These are phyloP conservation scores for Deilephila elpenor DNA, from an alignment of 2,888 invertebrate species.

Conservation along the genomic window DNA sequence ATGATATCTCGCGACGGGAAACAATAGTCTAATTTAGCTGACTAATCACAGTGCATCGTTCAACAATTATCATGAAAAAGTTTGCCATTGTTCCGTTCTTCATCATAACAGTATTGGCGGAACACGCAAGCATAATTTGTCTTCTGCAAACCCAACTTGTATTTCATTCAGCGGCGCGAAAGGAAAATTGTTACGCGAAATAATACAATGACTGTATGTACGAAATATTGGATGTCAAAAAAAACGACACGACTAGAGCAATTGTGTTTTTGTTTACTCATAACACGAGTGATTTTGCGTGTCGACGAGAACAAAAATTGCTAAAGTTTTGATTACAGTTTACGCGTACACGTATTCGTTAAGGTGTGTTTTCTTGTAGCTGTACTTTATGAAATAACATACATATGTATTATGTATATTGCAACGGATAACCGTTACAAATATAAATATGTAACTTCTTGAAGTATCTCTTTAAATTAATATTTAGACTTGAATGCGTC, in stretches of 20 bases:
- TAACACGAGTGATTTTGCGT: slow-evolving; percentile 12
- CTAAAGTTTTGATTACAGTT: slow-evolving; percentile 18
- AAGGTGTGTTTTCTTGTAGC: background rate
- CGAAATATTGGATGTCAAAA: slow-evolving; percentile 30
- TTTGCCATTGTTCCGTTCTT: slow-evolving; percentile 36
- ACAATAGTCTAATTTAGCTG: slow-evolving; percentile 22
- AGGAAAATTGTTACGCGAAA: slow-evolving; percentile 29
- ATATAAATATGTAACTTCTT: no score
- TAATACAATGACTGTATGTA: slow-evolving; percentile 27
- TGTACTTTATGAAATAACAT: background rate
- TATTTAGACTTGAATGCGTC: no score
- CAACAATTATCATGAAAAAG: slow-evolving; percentile 13
- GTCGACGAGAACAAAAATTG: slow-evolving; percentile 5
- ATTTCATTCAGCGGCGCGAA: slow-evolving; percentile 11
- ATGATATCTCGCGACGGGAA: slow-evolving; percentile 1
- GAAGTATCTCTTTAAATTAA: no score
- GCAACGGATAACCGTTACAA: no score
- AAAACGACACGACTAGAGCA: slow-evolving; percentile 10
- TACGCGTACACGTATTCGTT: background rate
- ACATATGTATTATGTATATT: no score
- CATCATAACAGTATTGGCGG: slow-evolving; percentile 34
- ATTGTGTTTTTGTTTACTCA: slow-evolving; percentile 22
- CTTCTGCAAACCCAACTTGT: slow-evolving; percentile 24
- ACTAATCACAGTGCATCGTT: slow-evolving; percentile 22
- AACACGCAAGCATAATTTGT: slow-evolving; percentile 39